These are phyloP conservation scores for Zophobas atratus DNA, from an alignment of 1,140 invertebrate species.

Conservation along the genomic window DNA sequence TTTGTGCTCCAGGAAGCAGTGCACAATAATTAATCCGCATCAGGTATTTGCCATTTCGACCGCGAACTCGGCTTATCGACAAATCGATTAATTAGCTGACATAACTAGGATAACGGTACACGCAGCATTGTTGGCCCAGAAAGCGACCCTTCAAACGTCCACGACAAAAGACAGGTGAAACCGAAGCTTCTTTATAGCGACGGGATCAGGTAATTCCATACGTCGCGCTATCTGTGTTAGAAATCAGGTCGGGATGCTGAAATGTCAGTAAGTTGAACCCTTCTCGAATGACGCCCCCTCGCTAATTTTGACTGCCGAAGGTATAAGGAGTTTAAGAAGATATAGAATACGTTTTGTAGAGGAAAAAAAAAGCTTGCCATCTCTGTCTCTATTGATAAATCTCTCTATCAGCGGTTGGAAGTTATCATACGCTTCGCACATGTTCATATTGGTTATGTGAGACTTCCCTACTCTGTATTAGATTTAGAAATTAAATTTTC, in stretches of 20 bases:
- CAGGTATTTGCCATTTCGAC: conserved; percentile 36
- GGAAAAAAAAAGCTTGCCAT: neutral
- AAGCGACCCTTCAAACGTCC: conserved; percentile 17
- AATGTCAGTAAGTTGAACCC: conserved; percentile 38
- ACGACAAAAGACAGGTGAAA: conserved; percentile 36
- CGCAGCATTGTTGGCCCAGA: conserved; percentile 7
- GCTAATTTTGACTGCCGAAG: neutral
- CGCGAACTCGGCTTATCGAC: conserved; percentile 16
- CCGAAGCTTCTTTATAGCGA: conserved; percentile 30
- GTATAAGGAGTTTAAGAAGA: too few relatives aligned
- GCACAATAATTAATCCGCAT: conserved; percentile 23
- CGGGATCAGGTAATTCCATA: conserved; percentile 44
- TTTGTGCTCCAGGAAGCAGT: conserved; percentile 38
- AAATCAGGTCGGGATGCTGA: conserved; percentile 38
- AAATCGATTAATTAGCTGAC: conserved; percentile 22
- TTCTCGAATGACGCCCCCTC: conserved; percentile 19
- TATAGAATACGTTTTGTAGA: neutral
- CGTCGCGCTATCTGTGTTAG: conserved; percentile 32
- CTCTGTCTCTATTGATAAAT: too few relatives aligned
- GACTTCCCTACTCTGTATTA: too few relatives aligned
- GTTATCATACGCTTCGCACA: too few relatives aligned
- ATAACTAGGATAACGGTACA: conserved; percentile 25
- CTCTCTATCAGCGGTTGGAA: too few relatives aligned
- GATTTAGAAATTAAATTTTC: too few relatives aligned
- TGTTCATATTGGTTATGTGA: too few relatives aligned